A percentile compares a stretch with the other conserved stretches of the same genome.
phyloP scores from a whole-genome alignment of 1,140 invertebrate genomes.

The Saccostrea cuccullata region DNA sequence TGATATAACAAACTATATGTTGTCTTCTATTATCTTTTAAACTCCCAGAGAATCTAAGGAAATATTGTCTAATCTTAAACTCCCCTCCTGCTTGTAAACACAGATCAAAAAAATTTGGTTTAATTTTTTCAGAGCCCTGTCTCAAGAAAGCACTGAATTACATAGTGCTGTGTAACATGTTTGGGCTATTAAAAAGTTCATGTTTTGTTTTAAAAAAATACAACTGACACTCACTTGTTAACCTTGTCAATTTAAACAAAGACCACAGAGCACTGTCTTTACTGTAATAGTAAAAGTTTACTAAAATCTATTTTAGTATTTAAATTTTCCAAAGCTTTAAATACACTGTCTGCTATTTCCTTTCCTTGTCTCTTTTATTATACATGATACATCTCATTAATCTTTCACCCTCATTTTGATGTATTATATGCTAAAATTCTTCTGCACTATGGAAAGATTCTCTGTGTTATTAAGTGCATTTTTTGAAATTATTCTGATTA shows the following conservation, averaged over 20 bases:
- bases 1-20: conserved; percentile 25
- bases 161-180: background rate
- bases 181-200: background rate
- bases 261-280: background rate
- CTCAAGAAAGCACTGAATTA: background rate
- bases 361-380: background rate
- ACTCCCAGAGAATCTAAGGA: background rate
- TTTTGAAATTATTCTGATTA: background rate
- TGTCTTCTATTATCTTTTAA: background rate
- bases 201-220: background rate
- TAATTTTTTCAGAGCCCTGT: background rate
- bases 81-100: background rate
- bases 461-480: background rate
- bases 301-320: background rate
- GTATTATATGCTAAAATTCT: background rate
- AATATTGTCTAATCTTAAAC: conserved; percentile 1
- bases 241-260: background rate
- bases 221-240: background rate
- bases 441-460: background rate
- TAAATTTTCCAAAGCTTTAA: background rate
- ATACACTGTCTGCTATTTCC: background rate
- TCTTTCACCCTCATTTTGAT: background rate
- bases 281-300: conserved; percentile 7
- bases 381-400: background rate
- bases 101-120: background rate